Evolutionary conservation across 2,888 invertebrate genomes (phyloP).

Genomic region (Drosophila setosimentum): DNA sequence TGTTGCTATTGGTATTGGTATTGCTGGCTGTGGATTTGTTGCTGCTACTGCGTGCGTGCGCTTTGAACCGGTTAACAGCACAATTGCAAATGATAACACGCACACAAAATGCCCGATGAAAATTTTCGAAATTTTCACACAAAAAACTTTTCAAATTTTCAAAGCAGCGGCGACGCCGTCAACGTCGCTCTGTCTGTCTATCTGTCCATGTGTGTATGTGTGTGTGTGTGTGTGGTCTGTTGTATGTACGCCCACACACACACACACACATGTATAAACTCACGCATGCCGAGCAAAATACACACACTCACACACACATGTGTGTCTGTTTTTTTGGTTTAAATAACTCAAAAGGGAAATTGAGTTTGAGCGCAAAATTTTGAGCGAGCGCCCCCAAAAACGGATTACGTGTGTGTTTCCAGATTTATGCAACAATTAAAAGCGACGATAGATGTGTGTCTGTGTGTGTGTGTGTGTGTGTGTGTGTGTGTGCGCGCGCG

Average conservation of each 20-base stretch:
- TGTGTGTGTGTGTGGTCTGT: conserved; percentile 44
- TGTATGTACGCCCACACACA: conserved; percentile 41
- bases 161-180: conserved; percentile 56
- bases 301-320: conserved; percentile 34
- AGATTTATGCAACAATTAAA: conserved; percentile 77
- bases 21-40: conserved; percentile 21
- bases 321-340: conserved; percentile 49
- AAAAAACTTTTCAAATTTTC: conserved; percentile 79
- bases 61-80: conserved; percentile 78
- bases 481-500: conserved; percentile 24
- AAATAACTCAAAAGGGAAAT: conserved; percentile 78
- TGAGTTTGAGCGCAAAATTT: conserved; percentile 73
- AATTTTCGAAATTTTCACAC: conserved; percentile 80
- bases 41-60: conserved; percentile 53
- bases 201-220: conserved; percentile 23
- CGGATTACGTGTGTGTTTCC: conserved; percentile 59
- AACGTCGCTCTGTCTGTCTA: conserved; percentile 45
- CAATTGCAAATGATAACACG: conserved; percentile 82
- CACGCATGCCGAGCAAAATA: conserved; percentile 30
- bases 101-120: conserved; percentile 66
- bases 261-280: conserved; percentile 15
- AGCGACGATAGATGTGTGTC: conserved; percentile 37
- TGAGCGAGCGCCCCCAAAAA: conserved; percentile 49
- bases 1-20: conserved; percentile 21
- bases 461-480: conserved; percentile 19